A percentile compares a stretch with the other conserved stretches of the same genome.
phyloP scores from a whole-genome alignment of 2,797 vertebrate species.

The Tapirus indicus region DNA sequence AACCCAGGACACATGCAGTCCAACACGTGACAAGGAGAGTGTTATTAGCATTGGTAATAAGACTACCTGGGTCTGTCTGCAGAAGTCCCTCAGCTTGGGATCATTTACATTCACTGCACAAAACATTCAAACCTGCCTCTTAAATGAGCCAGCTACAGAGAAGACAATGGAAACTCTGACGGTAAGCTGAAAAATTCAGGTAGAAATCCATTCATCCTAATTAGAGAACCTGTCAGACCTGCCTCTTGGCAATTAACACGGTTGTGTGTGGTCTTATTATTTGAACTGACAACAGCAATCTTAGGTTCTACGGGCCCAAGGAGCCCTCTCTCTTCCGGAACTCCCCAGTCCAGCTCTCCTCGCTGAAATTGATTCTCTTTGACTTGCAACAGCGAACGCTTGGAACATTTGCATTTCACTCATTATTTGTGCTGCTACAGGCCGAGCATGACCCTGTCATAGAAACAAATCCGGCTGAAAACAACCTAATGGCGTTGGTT shows the following conservation, averaged over 20 bases:
- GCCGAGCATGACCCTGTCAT: constrained; percentile 46
- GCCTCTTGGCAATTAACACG: constrained; percentile 74
- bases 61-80: constrained; percentile 61
- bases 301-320: background rate
- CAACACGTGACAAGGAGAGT: constrained; percentile 58
- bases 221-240: constrained; percentile 74
- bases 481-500: background rate
- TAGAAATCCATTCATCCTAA: constrained; percentile 78
- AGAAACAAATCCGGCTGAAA: constrained; percentile 62
- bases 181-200: constrained; percentile 59
- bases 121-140: constrained; percentile 44
- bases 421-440: constrained; percentile 58
- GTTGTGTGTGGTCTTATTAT: constrained; percentile 63
- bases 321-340: background rate
- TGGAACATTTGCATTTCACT: constrained; percentile 71
- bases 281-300: constrained; percentile 52
- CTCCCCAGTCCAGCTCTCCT: background rate
- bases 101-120: constrained; percentile 74
- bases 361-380: constrained; percentile 61
- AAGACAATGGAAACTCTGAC: constrained; percentile 69
- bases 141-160: constrained; percentile 47
- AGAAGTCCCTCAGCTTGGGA: constrained; percentile 61
- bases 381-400: constrained; percentile 65
- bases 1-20: constrained; percentile 46
- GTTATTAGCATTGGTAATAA: constrained; percentile 79